Conservation (phyloP, 2,888 invertebrate genomes). For the Dinocampus coccinellae region DNA sequence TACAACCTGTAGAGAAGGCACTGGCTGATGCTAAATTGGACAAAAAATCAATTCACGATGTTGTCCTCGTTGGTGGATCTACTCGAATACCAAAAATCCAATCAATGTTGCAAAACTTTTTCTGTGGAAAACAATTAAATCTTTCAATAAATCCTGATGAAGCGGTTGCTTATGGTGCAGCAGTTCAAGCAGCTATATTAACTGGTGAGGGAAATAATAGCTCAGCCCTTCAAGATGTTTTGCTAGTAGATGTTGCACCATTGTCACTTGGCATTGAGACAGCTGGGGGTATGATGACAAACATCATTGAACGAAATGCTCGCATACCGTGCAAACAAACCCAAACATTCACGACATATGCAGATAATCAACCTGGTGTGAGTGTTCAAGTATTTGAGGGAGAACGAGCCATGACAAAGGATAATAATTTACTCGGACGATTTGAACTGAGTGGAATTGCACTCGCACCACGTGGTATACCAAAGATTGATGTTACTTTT, state of each 20-base stretch:
- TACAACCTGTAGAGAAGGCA: conserved; percentile 84
- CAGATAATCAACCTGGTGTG: conserved; percentile 78
- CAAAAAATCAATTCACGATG: conserved; percentile 81
- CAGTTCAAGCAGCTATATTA: conserved; percentile 93
- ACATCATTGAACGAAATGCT: conserved; percentile 74
- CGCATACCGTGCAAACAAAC: conserved; percentile 73
- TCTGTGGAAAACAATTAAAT: conserved; percentile 85
- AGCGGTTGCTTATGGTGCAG: conserved; percentile 94
- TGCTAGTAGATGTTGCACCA: conserved; percentile 78
- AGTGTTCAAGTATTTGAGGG: conserved; percentile 76
- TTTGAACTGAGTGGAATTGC: conserved; percentile 79
- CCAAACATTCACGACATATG: conserved; percentile 77
- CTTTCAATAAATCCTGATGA: conserved; percentile 93
- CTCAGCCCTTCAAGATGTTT: conserved; percentile 80
- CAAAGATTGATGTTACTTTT: conserved; percentile 81
- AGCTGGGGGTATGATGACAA: conserved; percentile 82
- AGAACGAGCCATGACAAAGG: conserved; percentile 85
- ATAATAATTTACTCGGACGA: conserved; percentile 79
- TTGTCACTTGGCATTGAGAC: conserved; percentile 84
- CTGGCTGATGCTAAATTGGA: conserved; percentile 84
- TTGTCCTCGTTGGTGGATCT: conserved; percentile 86
- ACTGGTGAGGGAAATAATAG: conserved; percentile 73
- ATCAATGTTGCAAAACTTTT: conserved; percentile 80
- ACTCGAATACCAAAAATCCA: conserved; percentile 86
- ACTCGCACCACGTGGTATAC: conserved; percentile 78